Conservation (phyloP, 2,113 vertebrate species). For the Microcebus lehilahytsara region DNA sequence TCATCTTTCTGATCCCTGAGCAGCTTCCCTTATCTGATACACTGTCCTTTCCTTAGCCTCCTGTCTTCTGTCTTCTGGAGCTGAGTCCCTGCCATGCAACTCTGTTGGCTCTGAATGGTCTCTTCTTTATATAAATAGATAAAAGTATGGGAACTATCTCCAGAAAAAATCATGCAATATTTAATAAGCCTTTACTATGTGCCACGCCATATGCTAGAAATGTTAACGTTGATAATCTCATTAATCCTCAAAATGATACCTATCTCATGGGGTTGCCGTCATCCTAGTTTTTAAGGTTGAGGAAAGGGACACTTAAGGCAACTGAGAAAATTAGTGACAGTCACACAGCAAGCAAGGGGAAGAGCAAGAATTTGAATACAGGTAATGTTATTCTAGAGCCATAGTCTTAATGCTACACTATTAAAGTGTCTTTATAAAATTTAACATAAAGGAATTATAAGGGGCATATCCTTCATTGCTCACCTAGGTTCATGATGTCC, state of each 20-base stretch:
- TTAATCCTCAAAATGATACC: neutral
- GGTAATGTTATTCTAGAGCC: neutral
- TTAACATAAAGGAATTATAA: neutral
- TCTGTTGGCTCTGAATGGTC: neutral
- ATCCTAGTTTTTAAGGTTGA: neutral
- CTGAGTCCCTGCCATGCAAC: neutral
- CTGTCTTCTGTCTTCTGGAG: neutral
- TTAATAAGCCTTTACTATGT: neutral
- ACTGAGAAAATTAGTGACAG: neutral
- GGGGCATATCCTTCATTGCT: rapidly evolving
- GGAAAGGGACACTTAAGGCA: neutral
- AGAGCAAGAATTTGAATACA: neutral
- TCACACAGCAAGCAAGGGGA: neutral
- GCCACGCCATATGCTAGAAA: neutral
- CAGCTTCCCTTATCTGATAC: neutral
- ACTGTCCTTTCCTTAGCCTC: neutral
- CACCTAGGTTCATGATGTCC: too few relatives aligned
- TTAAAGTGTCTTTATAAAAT: neutral
- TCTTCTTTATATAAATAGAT: neutral
- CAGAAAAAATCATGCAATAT: neutral
- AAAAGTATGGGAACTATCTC: neutral
- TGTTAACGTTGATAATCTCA: neutral
- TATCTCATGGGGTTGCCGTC: neutral
- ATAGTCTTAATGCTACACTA: neutral
- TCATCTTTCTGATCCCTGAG: neutral